phyloP scores from a whole-genome alignment of 2,113 vertebrate species.

The Dasyurus viverrinus region DNA sequence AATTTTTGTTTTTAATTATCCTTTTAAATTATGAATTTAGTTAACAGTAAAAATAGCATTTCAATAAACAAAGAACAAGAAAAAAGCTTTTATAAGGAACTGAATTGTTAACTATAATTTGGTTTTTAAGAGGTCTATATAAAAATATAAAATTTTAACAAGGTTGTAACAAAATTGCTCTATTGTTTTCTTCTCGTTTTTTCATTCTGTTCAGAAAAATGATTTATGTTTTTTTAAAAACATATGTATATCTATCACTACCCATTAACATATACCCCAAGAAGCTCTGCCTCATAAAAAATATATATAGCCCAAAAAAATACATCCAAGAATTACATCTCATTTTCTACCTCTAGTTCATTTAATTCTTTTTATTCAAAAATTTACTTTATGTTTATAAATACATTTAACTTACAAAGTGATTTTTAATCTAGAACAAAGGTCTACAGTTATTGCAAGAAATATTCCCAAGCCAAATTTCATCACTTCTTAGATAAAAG shows the following conservation, averaged over 20 bases:
- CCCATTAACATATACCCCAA: neutral
- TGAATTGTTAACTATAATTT: neutral
- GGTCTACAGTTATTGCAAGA: neutral
- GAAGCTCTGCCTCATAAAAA: neutral
- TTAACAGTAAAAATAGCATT: neutral
- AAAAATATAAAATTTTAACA: neutral
- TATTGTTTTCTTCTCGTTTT: neutral
- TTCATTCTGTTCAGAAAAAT: neutral
- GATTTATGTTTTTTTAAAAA: neutral
- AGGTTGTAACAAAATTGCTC: neutral
- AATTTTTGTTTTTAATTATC: neutral
- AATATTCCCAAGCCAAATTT: neutral
- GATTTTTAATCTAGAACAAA: conserved; percentile 14
- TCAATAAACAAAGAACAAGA: neutral
- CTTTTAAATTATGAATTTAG: no score
- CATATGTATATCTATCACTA: neutral
- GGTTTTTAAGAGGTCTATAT: neutral
- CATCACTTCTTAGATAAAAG: no score
- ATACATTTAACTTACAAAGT: conserved; percentile 11
- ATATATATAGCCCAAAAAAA: neutral
- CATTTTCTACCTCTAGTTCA: neutral
- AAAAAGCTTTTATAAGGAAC: neutral
- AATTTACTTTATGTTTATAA: conserved; percentile 33
- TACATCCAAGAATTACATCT: neutral
- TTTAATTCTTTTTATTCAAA: neutral